Conservation (phyloP, 2,797 vertebrate species). For the Lepidocolaptes lacrymiger region DNA sequence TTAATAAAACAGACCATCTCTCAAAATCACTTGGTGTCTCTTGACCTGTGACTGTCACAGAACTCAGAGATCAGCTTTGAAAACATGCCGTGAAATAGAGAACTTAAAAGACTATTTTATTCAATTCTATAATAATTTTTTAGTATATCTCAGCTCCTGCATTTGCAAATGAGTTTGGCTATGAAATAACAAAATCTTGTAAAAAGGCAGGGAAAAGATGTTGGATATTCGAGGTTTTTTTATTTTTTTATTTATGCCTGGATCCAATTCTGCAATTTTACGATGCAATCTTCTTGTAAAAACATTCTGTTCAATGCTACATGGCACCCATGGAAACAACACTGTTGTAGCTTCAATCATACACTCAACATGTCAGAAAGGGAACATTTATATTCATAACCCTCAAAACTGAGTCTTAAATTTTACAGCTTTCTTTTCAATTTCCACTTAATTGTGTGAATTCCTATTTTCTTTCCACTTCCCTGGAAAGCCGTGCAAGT, state of each 20-base stretch:
- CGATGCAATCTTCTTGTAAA: background rate
- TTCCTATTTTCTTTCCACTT: background rate
- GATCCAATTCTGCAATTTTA: background rate
- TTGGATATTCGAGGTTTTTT: background rate
- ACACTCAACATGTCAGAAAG: background rate
- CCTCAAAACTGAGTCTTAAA: background rate
- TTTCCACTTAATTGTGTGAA: background rate
- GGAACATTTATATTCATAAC: background rate
- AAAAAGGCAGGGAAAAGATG: background rate
- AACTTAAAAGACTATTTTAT: background rate
- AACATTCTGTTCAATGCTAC: background rate
- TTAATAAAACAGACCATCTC: background rate
- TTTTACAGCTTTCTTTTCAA: background rate
- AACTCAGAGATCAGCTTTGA: background rate
- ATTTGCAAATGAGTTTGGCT: background rate
- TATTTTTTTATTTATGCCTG: background rate
- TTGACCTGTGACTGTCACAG: background rate
- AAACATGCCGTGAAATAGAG: accelerated
- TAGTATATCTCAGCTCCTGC: background rate
- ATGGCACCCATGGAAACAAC: background rate
- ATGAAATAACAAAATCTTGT: background rate
- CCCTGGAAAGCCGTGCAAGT: background rate
- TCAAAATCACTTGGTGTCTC: background rate
- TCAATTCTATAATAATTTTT: background rate
- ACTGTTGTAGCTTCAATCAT: background rate